phyloP scores from a whole-genome alignment of 2,888 invertebrate genomes.

The Hylaea fasciaria region DNA sequence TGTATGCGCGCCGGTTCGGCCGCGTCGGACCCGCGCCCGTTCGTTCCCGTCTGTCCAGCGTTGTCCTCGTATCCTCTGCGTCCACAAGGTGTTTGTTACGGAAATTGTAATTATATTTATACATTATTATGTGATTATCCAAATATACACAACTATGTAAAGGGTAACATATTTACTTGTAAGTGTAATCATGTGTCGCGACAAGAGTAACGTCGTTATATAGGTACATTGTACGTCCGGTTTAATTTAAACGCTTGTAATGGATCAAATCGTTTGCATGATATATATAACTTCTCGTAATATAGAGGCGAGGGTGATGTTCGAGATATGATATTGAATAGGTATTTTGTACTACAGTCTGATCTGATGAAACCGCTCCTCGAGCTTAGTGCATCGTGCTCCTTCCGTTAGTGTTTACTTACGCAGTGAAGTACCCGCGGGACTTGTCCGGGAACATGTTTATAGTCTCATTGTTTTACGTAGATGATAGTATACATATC shows the following conservation, averaged over 20 bases:
- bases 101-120: conserved; percentile 42
- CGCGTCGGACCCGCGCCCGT: not conserved
- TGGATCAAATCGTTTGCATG: conserved; percentile 63
- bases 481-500: conserved; percentile 45
- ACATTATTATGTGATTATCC: conserved; percentile 43
- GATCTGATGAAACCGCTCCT: conserved; percentile 37
- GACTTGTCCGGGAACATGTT: conserved; percentile 26
- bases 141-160: conserved; percentile 59
- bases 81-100: conserved; percentile 50
- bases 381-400: conserved; percentile 38
- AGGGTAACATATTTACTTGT: conserved; percentile 60
- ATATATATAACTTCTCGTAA: conserved; percentile 54
- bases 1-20: not conserved
- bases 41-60: conserved; percentile 4
- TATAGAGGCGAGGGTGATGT: conserved; percentile 51
- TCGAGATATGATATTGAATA: conserved; percentile 55
- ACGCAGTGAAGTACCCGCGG: conserved; percentile 13
- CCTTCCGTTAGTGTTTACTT: conserved; percentile 23
- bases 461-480: conserved; percentile 23
- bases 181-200: conserved; percentile 56
- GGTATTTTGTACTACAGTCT: conserved; percentile 50
- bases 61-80: conserved; percentile 44
- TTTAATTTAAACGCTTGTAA: conserved; percentile 62
- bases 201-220: conserved; percentile 41
- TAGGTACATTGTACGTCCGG: conserved; percentile 33